Conservation (phyloP, 2,888 invertebrate genomes). For the Allolobophora icterica region DNA sequence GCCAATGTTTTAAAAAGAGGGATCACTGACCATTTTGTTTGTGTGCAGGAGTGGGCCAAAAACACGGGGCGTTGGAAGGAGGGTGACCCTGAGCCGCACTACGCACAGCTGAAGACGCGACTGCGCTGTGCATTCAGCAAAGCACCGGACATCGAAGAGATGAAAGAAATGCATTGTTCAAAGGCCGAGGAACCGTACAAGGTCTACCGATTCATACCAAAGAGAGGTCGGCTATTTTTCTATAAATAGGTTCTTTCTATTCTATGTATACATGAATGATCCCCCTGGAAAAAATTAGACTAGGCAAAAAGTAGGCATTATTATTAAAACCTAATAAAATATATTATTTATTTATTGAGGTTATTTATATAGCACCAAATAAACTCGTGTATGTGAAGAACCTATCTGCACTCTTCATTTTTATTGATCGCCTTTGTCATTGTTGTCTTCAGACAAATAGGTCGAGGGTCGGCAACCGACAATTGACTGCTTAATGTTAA, state of each 20-base stretch:
- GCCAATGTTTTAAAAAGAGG: not conserved
- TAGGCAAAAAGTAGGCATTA: too few species aligned
- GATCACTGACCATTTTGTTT: not conserved
- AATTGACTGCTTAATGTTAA: too few species aligned
- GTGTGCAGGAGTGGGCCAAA: constrained; percentile 58
- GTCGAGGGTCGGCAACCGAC: too few species aligned
- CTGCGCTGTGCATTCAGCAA: constrained; percentile 62
- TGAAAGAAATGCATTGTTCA: constrained; percentile 32
- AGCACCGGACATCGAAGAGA: constrained; percentile 58
- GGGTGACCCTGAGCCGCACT: constrained; percentile 55
- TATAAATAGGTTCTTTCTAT: too few species aligned
- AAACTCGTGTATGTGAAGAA: too few species aligned
- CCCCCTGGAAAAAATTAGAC: not conserved
- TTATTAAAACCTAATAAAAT: not conserved
- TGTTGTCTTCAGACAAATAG: too few species aligned
- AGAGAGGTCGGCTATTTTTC: constrained; percentile 23
- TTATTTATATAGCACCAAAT: too few species aligned
- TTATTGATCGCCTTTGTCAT: too few species aligned
- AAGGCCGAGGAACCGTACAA: constrained; percentile 37
- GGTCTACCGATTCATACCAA: constrained; percentile 38
- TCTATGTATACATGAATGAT: not conserved
- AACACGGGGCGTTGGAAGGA: constrained; percentile 52
- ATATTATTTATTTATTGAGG: not conserved
- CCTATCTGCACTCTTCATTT: not conserved
- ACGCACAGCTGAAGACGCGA: constrained; percentile 61